Base-by-base conservation (phyloP, 2,888 invertebrate species). In the Agapetus fuscipes region DNA sequence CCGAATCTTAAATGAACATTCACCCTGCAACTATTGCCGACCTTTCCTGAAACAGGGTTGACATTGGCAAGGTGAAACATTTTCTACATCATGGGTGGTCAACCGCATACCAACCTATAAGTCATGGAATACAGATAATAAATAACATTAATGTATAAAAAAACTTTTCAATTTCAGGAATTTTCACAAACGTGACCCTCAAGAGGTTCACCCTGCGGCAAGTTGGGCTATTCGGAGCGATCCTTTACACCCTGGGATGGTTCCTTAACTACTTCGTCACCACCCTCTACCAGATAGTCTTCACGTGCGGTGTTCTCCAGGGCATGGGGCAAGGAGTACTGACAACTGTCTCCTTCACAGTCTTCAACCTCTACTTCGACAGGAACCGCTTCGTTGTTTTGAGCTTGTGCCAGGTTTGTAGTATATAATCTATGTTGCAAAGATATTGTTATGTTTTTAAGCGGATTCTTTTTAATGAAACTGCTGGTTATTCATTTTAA, bases 161-260 rank as follows among this genome's bases (percentile, higher is more conserved):
- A 15, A 14, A 3, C 10, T 5, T 0, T 30, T 13, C 2, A 7
- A n/a, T 27, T 17, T 14, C 37, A 47, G 47, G 47, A 13, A 29
- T 45, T 10, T n/a, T 45, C 3, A 39, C 39, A 4, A 44, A 42
- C 11, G 73, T 73, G 34, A 63, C 83, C 2, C 60, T 84, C 36
- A 78, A 78, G 52, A 76, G 65, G 50, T 73, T 73, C 51, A 73
- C 80, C 0, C 61, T 80, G 45, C 68, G 84, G 43, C 66, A 71
- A 51, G 78, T 85, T 1, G 83, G 80, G 2, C 52, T 84, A 10
- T 58, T 71, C 24, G 84, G 83, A n/a, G 79, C 80, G 1, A 51
- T 72, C 6, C 61, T 80, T 15, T 83, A 76, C 51, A 72, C 76
- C 6, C 35, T 74, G 15, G 80, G 83, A 17, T 75, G 78, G 37